phyloP scores from a whole-genome alignment of 1,140 invertebrate species.

The Diorhabda elongata region DNA sequence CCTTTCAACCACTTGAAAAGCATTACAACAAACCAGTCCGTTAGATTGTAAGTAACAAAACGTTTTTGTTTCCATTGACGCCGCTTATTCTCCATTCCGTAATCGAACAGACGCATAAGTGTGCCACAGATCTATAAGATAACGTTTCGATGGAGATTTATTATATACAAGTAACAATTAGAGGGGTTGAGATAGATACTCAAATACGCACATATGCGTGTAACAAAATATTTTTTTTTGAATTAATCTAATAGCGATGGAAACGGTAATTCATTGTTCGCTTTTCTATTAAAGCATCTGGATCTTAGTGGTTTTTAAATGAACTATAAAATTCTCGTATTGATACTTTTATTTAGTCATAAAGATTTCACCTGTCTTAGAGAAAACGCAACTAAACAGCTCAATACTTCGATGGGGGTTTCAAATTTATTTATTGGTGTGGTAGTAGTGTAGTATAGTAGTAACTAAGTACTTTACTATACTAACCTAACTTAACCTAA shows the following conservation, averaged over 20 bases:
- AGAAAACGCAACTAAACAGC: no score
- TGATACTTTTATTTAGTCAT: conserved; percentile 4
- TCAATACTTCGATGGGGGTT: no score
- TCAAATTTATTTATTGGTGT: no score
- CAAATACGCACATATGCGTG: conserved; percentile 10
- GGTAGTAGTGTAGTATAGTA: no score
- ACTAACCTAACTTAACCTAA: no score
- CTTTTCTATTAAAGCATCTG: neutral
- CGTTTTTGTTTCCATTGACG: neutral
- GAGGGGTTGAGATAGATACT: conserved; percentile 8
- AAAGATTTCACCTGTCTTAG: no score
- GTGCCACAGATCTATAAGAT: conserved; percentile 21
- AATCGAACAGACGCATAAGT: conserved; percentile 17
- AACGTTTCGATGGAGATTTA: conserved; percentile 8
- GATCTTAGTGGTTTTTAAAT: no score
- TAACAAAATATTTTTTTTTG: neutral
- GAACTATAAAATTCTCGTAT: neutral
- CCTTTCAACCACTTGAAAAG: no score
- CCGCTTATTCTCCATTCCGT: conserved; percentile 6
- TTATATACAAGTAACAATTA: conserved; percentile 12
- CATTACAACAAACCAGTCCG: no score
- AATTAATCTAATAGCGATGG: neutral
- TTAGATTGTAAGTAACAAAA: neutral
- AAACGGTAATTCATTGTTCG: neutral
- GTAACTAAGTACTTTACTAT: no score